Evolutionary conservation across 1,140 invertebrate species (phyloP).

Genomic region (Eriocheir sinensis): DNA sequence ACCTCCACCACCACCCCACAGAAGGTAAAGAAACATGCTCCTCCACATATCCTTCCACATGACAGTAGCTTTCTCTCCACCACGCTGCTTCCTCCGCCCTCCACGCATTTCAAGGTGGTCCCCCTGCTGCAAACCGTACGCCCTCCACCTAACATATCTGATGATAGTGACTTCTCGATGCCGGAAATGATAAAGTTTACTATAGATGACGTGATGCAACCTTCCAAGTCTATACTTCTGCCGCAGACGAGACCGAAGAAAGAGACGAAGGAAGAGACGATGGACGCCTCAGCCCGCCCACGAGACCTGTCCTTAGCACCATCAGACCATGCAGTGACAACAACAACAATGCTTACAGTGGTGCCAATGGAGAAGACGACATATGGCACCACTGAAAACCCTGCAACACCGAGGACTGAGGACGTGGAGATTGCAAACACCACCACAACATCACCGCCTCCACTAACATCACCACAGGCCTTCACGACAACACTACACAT

Average conservation of each 20-base stretch:
- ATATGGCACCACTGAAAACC: too few relatives aligned
- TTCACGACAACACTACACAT: not conserved
- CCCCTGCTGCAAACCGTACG: slow-evolving; percentile 38
- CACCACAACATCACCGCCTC: not conserved
- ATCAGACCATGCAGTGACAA: not conserved
- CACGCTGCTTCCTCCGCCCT: too few relatives aligned
- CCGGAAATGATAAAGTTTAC: slow-evolving; percentile 61
- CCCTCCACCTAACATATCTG: not conserved
- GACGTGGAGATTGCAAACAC: not conserved
- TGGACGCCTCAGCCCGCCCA: not conserved
- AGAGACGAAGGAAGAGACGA: not conserved
- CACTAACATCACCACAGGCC: not conserved
- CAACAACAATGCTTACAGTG: not conserved
- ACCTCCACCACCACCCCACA: not conserved
- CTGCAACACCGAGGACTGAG: too few relatives aligned
- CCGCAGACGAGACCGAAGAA: too few relatives aligned
- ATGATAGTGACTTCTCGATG: not conserved
- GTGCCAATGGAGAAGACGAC: not conserved
- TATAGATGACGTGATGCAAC: slow-evolving; percentile 56
- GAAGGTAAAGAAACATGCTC: too few relatives aligned
- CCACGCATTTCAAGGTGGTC: not conserved
- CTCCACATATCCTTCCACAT: too few relatives aligned
- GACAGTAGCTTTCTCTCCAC: too few relatives aligned
- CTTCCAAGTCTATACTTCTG: not conserved
- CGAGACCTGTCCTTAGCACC: not conserved